Conservation (phyloP, 1,140 invertebrate genomes). For the Muscidifurax raptorellus region DNA sequence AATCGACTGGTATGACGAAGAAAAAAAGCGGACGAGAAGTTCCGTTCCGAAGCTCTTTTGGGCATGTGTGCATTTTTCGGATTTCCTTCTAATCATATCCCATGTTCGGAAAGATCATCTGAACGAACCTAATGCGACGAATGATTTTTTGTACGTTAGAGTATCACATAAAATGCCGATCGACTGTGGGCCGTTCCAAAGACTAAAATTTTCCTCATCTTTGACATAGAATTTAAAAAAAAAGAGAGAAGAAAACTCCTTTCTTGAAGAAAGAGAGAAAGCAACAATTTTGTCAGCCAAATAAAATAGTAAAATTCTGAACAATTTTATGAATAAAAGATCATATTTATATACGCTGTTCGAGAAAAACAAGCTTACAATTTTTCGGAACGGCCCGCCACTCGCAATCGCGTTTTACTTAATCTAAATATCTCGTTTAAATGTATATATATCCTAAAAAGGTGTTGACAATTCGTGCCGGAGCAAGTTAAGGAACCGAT, state of each 20-base stretch:
- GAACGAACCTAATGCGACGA: constrained; percentile 65
- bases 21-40: not conserved
- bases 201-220: not conserved
- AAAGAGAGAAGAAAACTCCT: not conserved
- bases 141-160: constrained; percentile 73
- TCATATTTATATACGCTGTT: not conserved
- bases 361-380: not conserved
- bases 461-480: constrained; percentile 2
- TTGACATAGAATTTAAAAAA: not conserved
- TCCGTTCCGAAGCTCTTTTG: constrained; percentile 18
- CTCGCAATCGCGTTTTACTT: constrained; percentile 48
- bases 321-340: not conserved
- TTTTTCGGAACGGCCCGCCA: constrained; percentile 45
- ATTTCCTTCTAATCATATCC: constrained; percentile 50
- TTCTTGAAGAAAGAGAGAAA: not conserved
- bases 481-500: constrained; percentile 1
- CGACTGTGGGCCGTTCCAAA: constrained; percentile 64
- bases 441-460: constrained; percentile 22
- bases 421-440: constrained; percentile 22
- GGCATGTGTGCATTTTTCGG: constrained; percentile 13
- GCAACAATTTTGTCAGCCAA: not conserved
- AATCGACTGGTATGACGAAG: not conserved
- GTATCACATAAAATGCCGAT: constrained; percentile 72
- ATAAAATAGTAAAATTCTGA: not conserved
- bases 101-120: constrained; percentile 46